These are phyloP conservation scores for Apolygus lucorum DNA, from an alignment of 1,140 invertebrate genomes.

Conservation along the genomic window DNA sequence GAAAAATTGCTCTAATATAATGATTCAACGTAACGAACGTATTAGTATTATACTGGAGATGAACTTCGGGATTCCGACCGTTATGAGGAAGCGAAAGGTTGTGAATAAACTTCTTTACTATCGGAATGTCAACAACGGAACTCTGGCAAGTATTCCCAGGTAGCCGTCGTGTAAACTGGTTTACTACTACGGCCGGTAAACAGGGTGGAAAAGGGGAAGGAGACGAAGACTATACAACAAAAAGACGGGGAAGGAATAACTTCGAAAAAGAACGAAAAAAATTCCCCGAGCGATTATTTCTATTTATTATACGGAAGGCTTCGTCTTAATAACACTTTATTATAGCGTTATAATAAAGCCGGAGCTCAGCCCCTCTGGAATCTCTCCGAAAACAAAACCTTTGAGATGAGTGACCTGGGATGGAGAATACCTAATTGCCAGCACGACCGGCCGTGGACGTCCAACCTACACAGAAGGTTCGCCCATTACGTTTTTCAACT, in stretches of 20 bases:
- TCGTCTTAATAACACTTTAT: conserved; percentile 10
- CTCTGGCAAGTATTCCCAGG: background rate
- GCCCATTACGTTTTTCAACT: background rate
- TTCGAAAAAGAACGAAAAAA: background rate
- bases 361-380: background rate
- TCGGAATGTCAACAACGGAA: background rate
- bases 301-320: conserved; percentile 12
- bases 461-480: background rate
- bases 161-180: background rate
- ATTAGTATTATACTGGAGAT: no score
- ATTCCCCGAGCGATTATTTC: background rate
- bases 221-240: no score
- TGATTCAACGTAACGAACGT: no score
- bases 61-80: no score
- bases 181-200: no score
- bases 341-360: conserved; percentile 3
- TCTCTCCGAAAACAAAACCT: no score
- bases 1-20: no score
- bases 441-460: no score
- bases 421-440: no score
- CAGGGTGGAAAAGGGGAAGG: no score
- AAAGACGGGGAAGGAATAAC: background rate
- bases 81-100: no score
- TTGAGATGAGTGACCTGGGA: background rate
- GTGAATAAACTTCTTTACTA: no score